Evolutionary conservation across 2,797 vertebrate species (phyloP).

Genomic region (Acestrorhynchus altus): DNA sequence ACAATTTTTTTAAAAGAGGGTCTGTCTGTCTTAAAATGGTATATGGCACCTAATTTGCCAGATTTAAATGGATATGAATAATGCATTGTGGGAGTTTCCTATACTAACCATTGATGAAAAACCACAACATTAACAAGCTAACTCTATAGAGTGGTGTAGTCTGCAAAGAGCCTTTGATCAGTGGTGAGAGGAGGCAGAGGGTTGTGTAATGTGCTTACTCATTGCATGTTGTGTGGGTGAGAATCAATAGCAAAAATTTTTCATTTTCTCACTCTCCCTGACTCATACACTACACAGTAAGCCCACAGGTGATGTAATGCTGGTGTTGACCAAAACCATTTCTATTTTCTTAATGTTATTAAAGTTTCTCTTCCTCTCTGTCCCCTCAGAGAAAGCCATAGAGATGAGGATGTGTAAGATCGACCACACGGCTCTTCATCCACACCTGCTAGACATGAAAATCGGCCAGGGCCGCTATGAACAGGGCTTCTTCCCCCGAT

Average conservation of each 20-base stretch:
- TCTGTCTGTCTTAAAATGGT: not conserved
- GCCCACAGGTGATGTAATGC: constrained; percentile 10
- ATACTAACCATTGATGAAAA: not conserved
- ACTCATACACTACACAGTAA: constrained; percentile 9
- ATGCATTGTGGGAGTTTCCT: constrained; percentile 9
- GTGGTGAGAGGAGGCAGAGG: constrained; percentile 8
- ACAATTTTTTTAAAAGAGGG: not conserved
- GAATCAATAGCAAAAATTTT: constrained; percentile 24
- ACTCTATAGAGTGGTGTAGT: not conserved
- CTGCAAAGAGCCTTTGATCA: constrained; percentile 18
- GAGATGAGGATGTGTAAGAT: constrained; percentile 94
- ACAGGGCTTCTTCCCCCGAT: constrained; percentile 94
- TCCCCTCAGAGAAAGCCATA: constrained; percentile 89
- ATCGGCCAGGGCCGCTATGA: constrained; percentile 98
- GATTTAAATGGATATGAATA: constrained; percentile 1
- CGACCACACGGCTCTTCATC: constrained; percentile 96
- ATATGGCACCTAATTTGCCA: not conserved
- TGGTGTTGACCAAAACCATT: not conserved
- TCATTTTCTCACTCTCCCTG: constrained; percentile 21
- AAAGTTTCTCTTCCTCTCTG: not conserved
- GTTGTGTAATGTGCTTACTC: constrained; percentile 40
- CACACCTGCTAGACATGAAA: constrained; percentile 98
- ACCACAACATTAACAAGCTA: not conserved
- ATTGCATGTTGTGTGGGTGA: constrained; percentile 45
- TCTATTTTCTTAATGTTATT: not conserved